Evolutionary conservation across 1,140 invertebrate genomes (phyloP), one percentile per base, ranked within the genome.

Genomic region (Drosophila truncata): DNA sequence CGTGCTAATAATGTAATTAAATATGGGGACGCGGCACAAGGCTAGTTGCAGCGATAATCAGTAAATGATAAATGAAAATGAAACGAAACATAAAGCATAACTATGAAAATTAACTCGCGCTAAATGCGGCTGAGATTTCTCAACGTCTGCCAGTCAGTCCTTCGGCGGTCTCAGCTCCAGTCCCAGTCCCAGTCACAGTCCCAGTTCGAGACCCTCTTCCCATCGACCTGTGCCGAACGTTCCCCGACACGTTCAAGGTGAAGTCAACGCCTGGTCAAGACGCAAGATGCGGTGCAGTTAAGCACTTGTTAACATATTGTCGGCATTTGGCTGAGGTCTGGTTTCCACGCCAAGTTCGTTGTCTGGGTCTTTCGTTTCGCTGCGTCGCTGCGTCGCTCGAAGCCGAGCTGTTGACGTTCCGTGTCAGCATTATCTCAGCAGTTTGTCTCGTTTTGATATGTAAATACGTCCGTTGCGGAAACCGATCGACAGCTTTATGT

Each of bases 281-380:
- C 37, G 50, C 31, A 23, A 54, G 31, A 54, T 20, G 58, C 71
- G 70, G 49, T 90, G 82, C 82, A 90, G 86, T 90, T 90, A 91
- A 90, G 86, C 85, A 90, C 86, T 90, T 90, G 85, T 90, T 90
- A 90, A 90, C 85, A 90, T 91, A 90, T 79, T 91, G 85, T 91
- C 87, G 85, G 85, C 85, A 90, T 85, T 90, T 90, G 72, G 79
- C 79, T 63, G 44, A 62, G 62, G 52, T 52, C 31, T 70, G 35
- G 46, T 33, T 50, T 50, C 41, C 47, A 42, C 44, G 54, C 55
- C 78, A 64, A 83, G 88, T 90, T 91, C 67, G 83, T 65, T 74
- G 76, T 69, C 78, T 83, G 73, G 83, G 77, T 91, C 84, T 91
- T 91, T 86, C 74, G 82, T 41, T 37, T 39, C 62, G 62, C 72